Evolutionary conservation across 1,140 invertebrate genomes (phyloP), one percentile per base, ranked within the genome.

Genomic region (Pseudomyrmex dendroicus): DNA sequence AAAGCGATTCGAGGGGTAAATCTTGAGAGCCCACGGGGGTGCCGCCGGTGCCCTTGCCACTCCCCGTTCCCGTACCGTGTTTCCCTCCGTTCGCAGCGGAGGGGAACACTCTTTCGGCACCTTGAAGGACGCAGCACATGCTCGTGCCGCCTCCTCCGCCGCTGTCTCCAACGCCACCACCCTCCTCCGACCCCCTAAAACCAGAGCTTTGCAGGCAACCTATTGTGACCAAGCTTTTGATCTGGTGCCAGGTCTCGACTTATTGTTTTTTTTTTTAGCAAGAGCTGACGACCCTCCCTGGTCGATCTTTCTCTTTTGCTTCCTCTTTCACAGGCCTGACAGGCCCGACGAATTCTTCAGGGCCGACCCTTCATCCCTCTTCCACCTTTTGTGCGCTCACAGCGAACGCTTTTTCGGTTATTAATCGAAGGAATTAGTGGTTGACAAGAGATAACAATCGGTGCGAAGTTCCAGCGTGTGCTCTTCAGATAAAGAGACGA

Each of bases 171-270:
- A 84, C 70, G 67, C 83, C 87, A 76, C 89, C 88, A 83, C 84
- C 87, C 85, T 84, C 86, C 85, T 86, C 88, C 90, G 86, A 88
- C 90, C 90, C 91, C 90, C 91, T 89, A 84, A 84, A 88, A 89
- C 90, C 91, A 67, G 87, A 89, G 86, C 92, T 92, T 89, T 92
- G 92, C 88, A 92, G 91, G 91, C 92, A 92, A 92, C 92, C 92
- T 92, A 92, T 92, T 89, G 92, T 92, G 92, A 90, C 87, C 80
- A 86, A 83, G 90, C 90, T 91, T 92, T 89, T 85, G 72, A 83
- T 83, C 83, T 85, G 82, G 80, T 74, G 82, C 84, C 88, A 86
- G 89, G 87, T 84, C 86, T 88, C 87, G 74, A 89, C 35, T 35
- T 35, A 35, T 35, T 35, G 50, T 83, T 85, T 82, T 87, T 80